Evolutionary conservation across 1,140 invertebrate genomes (phyloP), one percentile per base, ranked within the genome.

Genomic region (Lasaia peninsularis): DNA sequence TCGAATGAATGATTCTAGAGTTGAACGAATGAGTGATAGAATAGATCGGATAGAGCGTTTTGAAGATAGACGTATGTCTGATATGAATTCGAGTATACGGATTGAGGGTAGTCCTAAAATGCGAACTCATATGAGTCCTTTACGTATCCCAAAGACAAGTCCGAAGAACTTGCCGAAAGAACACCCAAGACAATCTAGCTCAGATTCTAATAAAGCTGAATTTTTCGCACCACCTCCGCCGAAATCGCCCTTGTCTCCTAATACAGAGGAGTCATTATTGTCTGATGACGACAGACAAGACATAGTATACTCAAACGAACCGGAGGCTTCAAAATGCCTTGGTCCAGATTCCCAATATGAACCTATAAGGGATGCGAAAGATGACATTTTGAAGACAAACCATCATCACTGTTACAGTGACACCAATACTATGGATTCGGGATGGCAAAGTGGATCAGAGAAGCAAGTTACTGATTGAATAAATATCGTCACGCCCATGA

Each of bases 371-470:
- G 87, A 86, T 0, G 67, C 65, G 2, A 85, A 85, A 44, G 77
- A 79, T 12, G 85, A 86, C 0, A 73, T 79, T 14, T 56, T 85
- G 12, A 82, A 85, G 20, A 65, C 74, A 0, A 87, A 85, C 31
- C 86, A 86, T 24, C 81, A 85, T 40, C 81, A 89, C 52, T 89
- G 88, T 35, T 89, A 85, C 51, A 90, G 89, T 58, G 89, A 90
- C 52, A 90, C 87, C 5, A 90, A 90, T 56, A 90, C 89, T 3
- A 90, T 90, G 89, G 89, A 90, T 56, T 89, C 88, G 0, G 89
- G 89, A 0, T 90, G 89, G 87, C 89, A 90, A 60, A 89, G 86
- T 33, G 89, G 89, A 0, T 89, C 86, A 0, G 89, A 90, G 56
- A 89, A 85, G 67, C 89, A 90, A 52, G 82, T 82, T 16, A 89